A percentile compares a stretch with the other conserved stretches of the same genome.
phyloP scores from a whole-genome alignment of 2,888 invertebrate genomes.

The Zhengitettix transpicula region DNA sequence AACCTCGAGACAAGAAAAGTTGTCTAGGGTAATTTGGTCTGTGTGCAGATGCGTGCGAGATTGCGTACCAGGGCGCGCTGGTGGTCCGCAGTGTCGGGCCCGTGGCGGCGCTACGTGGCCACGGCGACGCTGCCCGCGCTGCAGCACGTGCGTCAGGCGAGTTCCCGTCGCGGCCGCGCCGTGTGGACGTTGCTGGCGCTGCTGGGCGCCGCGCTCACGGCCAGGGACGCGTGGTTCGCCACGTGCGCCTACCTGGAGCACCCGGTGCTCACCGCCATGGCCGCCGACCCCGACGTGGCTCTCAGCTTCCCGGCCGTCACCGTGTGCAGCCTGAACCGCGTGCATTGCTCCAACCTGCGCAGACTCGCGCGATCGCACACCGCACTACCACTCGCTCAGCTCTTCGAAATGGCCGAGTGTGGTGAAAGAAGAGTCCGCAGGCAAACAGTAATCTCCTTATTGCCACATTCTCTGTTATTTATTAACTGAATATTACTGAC shows the following conservation, averaged over 20 bases:
- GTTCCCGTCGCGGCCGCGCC: background rate
- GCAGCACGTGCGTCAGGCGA: background rate
- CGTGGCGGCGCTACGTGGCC: background rate
- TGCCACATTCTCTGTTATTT: too few species aligned
- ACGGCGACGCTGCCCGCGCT: background rate
- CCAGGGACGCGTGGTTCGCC: background rate
- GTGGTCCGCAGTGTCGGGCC: background rate
- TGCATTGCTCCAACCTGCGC: conserved; percentile 11
- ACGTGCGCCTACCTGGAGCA: background rate
- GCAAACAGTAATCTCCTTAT: too few species aligned
- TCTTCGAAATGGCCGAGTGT: too few species aligned
- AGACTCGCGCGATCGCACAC: background rate
- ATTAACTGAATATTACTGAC: too few species aligned
- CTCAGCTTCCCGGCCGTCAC: conserved; percentile 3
- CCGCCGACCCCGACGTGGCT: background rate
- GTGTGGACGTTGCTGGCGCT: background rate
- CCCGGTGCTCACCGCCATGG: background rate
- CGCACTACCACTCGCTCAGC: too few species aligned
- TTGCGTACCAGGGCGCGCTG: background rate
- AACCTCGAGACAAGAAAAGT: too few species aligned
- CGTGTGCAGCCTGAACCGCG: conserved; percentile 13
- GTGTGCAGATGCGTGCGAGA: too few species aligned
- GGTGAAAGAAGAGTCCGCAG: too few species aligned
- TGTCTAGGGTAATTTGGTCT: too few species aligned
- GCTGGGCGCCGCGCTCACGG: background rate